phyloP scores from a whole-genome alignment of 2,888 invertebrate genomes.

The Caenorhabditis afra region DNA sequence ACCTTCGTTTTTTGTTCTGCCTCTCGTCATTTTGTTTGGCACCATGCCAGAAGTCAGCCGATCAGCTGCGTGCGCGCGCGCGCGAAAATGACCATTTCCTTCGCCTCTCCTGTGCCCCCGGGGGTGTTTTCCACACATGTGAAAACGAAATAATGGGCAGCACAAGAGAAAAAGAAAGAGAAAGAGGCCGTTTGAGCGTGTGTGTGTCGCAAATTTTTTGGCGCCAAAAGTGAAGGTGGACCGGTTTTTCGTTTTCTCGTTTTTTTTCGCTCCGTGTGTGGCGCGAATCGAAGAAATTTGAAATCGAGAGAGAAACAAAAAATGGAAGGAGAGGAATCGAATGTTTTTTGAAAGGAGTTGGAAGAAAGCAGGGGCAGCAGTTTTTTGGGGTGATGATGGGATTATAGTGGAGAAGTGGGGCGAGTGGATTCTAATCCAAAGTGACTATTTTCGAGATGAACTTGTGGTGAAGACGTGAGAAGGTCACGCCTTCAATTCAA shows the following conservation, averaged over 20 bases:
- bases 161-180: conserved; percentile 38
- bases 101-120: conserved; percentile 8
- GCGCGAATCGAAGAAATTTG: conserved; percentile 51
- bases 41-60: conserved; percentile 31
- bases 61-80: conserved; percentile 47
- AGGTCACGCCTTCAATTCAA: conserved; percentile 1
- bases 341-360: not conserved
- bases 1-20: not conserved
- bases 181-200: conserved; percentile 20
- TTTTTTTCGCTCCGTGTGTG: conserved; percentile 30
- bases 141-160: conserved; percentile 54
- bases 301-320: conserved; percentile 21
- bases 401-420: conserved; percentile 15
- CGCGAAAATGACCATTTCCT: conserved; percentile 53
- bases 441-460: conserved; percentile 32
- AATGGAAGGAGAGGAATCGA: not conserved
- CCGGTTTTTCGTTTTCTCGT: conserved; percentile 36
- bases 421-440: conserved; percentile 21
- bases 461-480: conserved; percentile 29
- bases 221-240: conserved; percentile 56
- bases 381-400: conserved; percentile 16
- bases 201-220: conserved; percentile 30
- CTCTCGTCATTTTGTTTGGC: conserved; percentile 25
- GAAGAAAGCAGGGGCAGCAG: conserved; percentile 13
- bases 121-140: conserved; percentile 49